These are phyloP conservation scores for Eulacestoma nigropectus DNA, from an alignment of 2,113 vertebrate species.

Conservation along the genomic window DNA sequence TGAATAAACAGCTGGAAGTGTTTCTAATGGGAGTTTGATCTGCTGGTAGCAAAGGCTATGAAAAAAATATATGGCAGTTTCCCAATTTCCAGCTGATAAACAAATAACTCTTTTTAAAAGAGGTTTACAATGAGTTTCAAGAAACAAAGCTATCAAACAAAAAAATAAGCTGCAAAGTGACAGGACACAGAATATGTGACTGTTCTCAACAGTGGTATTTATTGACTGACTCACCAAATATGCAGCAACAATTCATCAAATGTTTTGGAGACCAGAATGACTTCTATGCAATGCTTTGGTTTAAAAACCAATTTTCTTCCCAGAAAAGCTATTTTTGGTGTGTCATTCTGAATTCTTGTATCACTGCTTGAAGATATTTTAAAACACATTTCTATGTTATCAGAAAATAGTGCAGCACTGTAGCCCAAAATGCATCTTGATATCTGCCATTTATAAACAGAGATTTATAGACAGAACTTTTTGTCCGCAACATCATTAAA, in stretches of 20 bases:
- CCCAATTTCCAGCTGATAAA: background rate
- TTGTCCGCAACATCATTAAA: background rate
- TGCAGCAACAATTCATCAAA: background rate
- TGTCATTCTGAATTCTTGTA: background rate
- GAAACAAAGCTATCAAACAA: background rate
- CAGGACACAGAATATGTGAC: background rate
- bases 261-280: background rate
- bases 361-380: background rate
- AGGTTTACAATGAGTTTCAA: background rate
- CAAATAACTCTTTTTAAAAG: background rate
- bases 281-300: background rate
- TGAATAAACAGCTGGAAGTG: background rate
- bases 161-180: background rate
- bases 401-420: background rate
- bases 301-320: background rate
- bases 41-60: background rate
- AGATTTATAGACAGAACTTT: background rate
- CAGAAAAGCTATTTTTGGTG: background rate
- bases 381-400: background rate
- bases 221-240: background rate
- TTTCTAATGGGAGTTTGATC: background rate
- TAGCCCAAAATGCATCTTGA: background rate
- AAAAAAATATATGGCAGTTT: background rate
- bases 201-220: background rate
- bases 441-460: background rate